Evolutionary conservation across 1,140 invertebrate genomes (phyloP), one percentile per base, ranked within the genome.

Genomic region (Aphaenogaster rudis): DNA sequence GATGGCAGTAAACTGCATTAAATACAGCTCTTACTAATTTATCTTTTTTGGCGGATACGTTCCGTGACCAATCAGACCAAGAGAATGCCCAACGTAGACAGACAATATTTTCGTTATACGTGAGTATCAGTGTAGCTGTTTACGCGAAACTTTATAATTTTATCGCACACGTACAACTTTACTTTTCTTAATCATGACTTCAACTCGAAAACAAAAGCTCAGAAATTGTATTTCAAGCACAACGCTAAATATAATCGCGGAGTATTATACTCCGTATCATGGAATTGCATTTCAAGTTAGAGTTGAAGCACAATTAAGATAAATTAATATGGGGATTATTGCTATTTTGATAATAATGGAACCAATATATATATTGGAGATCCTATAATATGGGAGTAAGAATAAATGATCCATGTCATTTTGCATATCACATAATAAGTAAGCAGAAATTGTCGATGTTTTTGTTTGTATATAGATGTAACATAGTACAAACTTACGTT

Each of bases 41-140:
- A 84, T 45, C 64, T 85, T 57, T 42, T 61, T 48, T 72, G 57
- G 39, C 57, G 72, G 48, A 67, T 84, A 66, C 50, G 28, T 57
- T 64, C n/a, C 72, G 87, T 50, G 59, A 90, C 28, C n/a, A 9
- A 82, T 85, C 85, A 91, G 91, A 95, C 94, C 93, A 95, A 95
- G 92, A 80, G 92, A 94, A 95, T 95, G 93, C 94, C 94, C 94
- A 95, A 95, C 88, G 61, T 28, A 82, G 57, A 86, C 64, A 64
- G 33, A 50, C 50, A 50, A 61, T n/a, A 85, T 3, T 64, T 77
- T n/a, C 9, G 33, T 79, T 77, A n/a, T 74, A 64, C n/a, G 28
- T 9, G 7, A 69, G 52, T 61, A 71, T 54, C 66, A 45, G 9
- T 21, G 21, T 66, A 17, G 33, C 11, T 39, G 66, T 72, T 82